These are phyloP conservation scores for Pseudonaja textilis DNA, from an alignment of 2,113 vertebrate genomes.

Conservation along the genomic window DNA sequence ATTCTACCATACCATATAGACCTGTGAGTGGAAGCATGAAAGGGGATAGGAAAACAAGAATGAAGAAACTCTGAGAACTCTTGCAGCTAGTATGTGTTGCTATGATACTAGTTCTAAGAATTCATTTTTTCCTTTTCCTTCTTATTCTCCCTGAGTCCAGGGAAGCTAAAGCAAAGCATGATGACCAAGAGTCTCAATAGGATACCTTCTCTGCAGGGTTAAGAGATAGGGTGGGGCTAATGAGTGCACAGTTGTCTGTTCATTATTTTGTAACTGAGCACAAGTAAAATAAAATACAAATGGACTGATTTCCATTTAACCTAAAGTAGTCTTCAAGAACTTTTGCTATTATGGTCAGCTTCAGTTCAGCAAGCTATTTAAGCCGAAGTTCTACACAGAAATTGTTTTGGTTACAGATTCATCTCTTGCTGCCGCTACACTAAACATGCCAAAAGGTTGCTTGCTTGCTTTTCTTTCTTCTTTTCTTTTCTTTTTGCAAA, in stretches of 20 bases:
- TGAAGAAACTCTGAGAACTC: neutral
- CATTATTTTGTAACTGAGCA: conserved; percentile 21
- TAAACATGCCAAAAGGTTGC: conserved; percentile 38
- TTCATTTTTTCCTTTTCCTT: conserved; percentile 16
- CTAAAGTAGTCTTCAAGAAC: conserved; percentile 10
- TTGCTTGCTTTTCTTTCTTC: too few species aligned
- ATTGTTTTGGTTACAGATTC: conserved; percentile 42
- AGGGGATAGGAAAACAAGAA: neutral
- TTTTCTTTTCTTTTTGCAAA: conserved; percentile 44
- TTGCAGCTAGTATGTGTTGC: neutral
- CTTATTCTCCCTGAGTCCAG: neutral
- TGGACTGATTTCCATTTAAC: conserved; percentile 6
- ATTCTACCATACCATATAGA: neutral
- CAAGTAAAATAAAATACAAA: neutral
- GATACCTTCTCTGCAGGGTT: neutral
- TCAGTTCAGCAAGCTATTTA: conserved; percentile 26
- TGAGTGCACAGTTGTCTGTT: conserved; percentile 1
- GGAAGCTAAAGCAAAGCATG: conserved; percentile 23
- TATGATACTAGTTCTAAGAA: conserved; percentile 4
- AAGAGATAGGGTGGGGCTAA: neutral
- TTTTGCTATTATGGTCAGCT: neutral
- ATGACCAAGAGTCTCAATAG: conserved; percentile 20
- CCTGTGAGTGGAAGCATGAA: neutral
- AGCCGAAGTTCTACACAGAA: conserved; percentile 33
- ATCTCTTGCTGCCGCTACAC: conserved; percentile 36